Evolutionary conservation across 2,113 vertebrate species (phyloP), one percentile per base, ranked within the genome.

Genomic region (Chionomys nivalis): DNA sequence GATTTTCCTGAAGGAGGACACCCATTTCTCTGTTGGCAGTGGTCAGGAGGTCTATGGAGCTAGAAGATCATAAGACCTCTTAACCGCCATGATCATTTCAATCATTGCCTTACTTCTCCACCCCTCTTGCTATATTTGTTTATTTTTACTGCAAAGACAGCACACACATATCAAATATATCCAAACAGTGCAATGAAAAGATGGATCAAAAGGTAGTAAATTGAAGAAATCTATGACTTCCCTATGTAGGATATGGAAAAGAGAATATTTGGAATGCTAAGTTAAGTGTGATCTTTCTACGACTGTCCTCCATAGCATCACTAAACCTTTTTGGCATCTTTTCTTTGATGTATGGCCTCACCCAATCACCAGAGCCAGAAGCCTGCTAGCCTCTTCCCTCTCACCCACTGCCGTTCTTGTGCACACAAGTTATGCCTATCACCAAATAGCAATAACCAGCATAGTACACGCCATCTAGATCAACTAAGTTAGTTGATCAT

Each of bases 141-240:
- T 52, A 55, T 36, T 24, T 44, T 66, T 47, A 86, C 61, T 86
- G 24, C 39, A 86, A 10, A 65, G 58, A 42, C 47, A 86, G 58
- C 21, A 24, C 28, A 70, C 39, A 11, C 24, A 44, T 19, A 65
- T 39, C 5, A 42, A 31, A 65, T 5, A 31, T 36, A 33, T 26
- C 66, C 49, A 91, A 94, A 68, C 52, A 42, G n/a, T 77, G 14
- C 19, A 70, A 94, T 75, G 72, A 82, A 85, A 94, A 70, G 75
- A 58, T 90, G 31, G 55, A 23, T 23, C 28, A 61, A 87, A 73
- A 47, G 52, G 16, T 72, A 66, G 58, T 2, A 55, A 90, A 87
- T 81, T 87, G 39, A 61, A 44, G 70, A 76, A 70, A 83, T 3
- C 10, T 39, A 23, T 17, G 28, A 31, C 52, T 21, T 66, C 9